These are phyloP conservation scores for Choristoneura fumiferana DNA, from an alignment of 1,140 invertebrate species.

Conservation along the genomic window DNA sequence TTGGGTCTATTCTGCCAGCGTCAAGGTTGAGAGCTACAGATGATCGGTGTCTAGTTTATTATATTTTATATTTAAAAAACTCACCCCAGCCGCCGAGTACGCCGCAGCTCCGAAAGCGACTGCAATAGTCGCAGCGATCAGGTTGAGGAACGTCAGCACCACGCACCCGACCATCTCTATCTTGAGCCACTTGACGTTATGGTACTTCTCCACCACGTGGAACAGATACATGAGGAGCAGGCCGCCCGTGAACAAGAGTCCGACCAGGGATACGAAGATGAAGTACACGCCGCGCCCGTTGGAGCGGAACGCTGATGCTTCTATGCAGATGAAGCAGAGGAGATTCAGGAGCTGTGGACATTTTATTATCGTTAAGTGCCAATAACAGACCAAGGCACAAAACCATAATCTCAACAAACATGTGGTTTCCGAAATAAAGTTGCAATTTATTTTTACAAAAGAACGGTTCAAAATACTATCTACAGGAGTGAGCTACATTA, in stretches of 20 bases:
- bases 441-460: too few species aligned
- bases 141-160: conserved; percentile 84
- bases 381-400: too few species aligned
- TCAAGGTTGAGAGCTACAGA: too few species aligned
- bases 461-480: too few species aligned
- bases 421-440: too few species aligned
- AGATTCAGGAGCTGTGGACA: conserved; percentile 85
- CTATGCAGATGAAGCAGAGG: conserved; percentile 90
- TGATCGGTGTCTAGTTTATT: too few species aligned
- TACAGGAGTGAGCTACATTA: too few species aligned
- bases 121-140: conserved; percentile 84
- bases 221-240: conserved; percentile 89
- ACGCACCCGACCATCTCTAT: conserved; percentile 88
- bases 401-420: too few species aligned
- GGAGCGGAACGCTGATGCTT: conserved; percentile 79
- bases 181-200: conserved; percentile 91
- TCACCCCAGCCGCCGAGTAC: conserved; percentile 85
- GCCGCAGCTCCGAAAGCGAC: conserved; percentile 80
- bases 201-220: conserved; percentile 90
- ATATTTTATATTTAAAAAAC: too few species aligned
- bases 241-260: conserved; percentile 88
- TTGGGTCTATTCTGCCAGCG: too few species aligned
- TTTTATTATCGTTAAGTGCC: too few species aligned
- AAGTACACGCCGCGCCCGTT: conserved; percentile 85
- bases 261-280: conserved; percentile 88